These are phyloP conservation scores for Eudyptes chrysolophus DNA, from an alignment of 2,113 vertebrate species.

Conservation along the genomic window DNA sequence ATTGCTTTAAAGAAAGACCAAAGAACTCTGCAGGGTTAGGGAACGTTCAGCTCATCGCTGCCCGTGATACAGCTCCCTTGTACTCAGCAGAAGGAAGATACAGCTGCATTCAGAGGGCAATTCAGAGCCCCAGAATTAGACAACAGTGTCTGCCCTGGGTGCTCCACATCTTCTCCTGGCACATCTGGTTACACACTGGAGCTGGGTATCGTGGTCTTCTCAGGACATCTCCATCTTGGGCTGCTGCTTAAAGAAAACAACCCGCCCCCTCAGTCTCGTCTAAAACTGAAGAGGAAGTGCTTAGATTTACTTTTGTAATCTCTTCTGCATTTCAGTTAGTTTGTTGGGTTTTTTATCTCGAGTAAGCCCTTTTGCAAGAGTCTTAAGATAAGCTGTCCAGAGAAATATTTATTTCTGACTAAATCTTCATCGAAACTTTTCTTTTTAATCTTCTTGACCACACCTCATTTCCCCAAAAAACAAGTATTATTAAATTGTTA, in stretches of 20 bases:
- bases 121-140: not conserved
- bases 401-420: not conserved
- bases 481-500: not conserved
- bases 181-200: not conserved
- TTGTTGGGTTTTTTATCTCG: not conserved
- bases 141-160: not conserved
- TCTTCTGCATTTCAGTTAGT: not conserved
- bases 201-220: not conserved
- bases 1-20: not conserved
- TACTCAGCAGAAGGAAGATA: not conserved
- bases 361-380: not conserved
- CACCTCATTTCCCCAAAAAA: not conserved
- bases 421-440: not conserved
- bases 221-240: not conserved
- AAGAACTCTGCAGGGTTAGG: not conserved
- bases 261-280: accelerated
- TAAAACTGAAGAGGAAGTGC: not conserved
- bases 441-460: not conserved
- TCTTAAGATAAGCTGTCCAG: not conserved
- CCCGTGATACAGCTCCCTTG: not conserved
- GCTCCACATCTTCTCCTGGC: not conserved
- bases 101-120: not conserved
- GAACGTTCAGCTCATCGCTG: not conserved
- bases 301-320: not conserved
- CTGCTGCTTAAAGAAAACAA: not conserved